Conservation (phyloP, 1,140 invertebrate species). For the Camponotus floridanus region DNA sequence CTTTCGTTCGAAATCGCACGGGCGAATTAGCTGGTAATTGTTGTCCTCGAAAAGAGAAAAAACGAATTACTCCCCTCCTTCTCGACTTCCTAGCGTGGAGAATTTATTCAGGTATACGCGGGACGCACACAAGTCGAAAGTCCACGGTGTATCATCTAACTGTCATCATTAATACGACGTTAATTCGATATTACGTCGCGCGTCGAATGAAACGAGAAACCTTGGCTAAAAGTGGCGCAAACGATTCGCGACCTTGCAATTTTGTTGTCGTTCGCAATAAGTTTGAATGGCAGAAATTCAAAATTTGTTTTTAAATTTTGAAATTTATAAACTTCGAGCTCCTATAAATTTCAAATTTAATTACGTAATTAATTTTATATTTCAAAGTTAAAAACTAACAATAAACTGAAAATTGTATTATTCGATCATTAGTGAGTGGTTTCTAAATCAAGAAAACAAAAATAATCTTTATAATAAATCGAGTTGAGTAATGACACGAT, state of each 20-base stretch:
- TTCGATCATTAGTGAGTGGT: neutral
- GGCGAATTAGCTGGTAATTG: constrained; percentile 60
- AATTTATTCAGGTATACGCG: constrained; percentile 52
- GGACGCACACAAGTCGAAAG: neutral
- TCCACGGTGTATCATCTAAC: constrained; percentile 35
- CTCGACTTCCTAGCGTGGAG: neutral
- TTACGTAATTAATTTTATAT: neutral
- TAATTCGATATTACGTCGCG: constrained; percentile 31
- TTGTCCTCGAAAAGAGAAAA: constrained; percentile 52
- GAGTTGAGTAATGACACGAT: neutral
- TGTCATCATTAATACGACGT: constrained; percentile 49
- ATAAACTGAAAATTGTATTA: neutral
- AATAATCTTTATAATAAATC: neutral
- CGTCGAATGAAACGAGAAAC: neutral
- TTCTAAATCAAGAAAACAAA: neutral
- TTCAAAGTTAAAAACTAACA: neutral
- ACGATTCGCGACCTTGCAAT: neutral
- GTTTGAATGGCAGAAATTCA: neutral
- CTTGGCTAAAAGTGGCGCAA: neutral
- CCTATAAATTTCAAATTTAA: neutral
- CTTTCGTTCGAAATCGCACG: constrained; percentile 51
- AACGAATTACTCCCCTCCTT: constrained; percentile 40
- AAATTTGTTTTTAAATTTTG: neutral
- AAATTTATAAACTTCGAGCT: neutral
- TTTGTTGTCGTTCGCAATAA: neutral